These are phyloP conservation scores for Scarus forsteni DNA, from an alignment of 2,797 vertebrate genomes.

Conservation along the genomic window DNA sequence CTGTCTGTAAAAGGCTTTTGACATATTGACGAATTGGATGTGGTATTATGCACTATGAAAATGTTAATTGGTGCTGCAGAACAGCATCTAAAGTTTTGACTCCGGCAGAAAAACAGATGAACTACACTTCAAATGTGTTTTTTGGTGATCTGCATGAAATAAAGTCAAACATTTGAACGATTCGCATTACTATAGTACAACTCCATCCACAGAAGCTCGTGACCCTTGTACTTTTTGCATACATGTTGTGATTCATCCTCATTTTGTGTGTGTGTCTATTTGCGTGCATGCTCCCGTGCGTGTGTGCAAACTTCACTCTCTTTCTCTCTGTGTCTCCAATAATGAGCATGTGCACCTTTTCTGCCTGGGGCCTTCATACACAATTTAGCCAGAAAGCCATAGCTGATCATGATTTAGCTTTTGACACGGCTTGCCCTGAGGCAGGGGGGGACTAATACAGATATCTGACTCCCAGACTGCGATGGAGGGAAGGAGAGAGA, in stretches of 20 bases:
- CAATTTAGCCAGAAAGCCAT: slow-evolving; percentile 99
- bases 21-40: too few species aligned
- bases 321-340: slow-evolving; percentile 94
- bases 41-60: too few species aligned
- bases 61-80: not conserved
- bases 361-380: slow-evolving; percentile 98
- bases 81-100: not conserved
- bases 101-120: not conserved
- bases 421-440: slow-evolving; percentile 98
- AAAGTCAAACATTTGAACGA: slow-evolving; percentile 19
- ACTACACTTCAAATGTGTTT: slow-evolving; percentile 12
- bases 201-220: slow-evolving; percentile 40
- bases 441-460: slow-evolving; percentile 98
- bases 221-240: slow-evolving; percentile 57
- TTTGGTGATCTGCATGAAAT: slow-evolving; percentile 38
- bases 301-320: slow-evolving; percentile 79
- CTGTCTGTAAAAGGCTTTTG: too few species aligned
- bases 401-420: slow-evolving; percentile 99
- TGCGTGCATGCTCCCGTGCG: slow-evolving; percentile 47
- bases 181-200: slow-evolving; percentile 26
- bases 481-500: slow-evolving; percentile 88
- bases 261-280: slow-evolving; percentile 69
- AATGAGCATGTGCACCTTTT: slow-evolving; percentile 99
- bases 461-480: slow-evolving; percentile 99
- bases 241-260: slow-evolving; percentile 76